phyloP scores from a whole-genome alignment of 2,797 vertebrate species.

The Epinephelus coioides region DNA sequence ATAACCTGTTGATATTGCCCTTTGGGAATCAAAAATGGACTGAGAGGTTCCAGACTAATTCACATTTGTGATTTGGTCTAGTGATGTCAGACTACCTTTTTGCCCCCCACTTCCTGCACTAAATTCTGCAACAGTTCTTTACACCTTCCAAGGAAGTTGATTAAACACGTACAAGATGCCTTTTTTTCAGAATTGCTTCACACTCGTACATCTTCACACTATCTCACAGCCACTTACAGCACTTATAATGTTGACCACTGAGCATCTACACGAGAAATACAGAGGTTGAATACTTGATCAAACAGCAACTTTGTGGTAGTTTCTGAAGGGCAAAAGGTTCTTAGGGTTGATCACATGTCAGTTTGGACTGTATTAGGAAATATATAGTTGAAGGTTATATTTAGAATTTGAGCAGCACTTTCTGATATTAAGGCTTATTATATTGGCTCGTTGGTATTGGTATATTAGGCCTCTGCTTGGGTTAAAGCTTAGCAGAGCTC shows the following conservation, averaged over 20 bases:
- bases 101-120: background rate
- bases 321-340: background rate
- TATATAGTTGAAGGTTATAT: background rate
- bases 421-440: slow-evolving; percentile 11
- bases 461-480: background rate
- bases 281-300: no score
- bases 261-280: background rate
- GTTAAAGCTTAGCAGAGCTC: slow-evolving; percentile 25
- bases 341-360: background rate
- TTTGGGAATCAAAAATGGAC: no score
- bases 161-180: no score
- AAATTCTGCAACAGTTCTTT: no score
- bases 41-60: no score
- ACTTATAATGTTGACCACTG: background rate
- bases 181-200: no score
- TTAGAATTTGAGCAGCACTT: background rate
- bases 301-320: no score
- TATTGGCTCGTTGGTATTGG: background rate
- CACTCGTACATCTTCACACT: no score
- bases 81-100: background rate
- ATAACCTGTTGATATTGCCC: no score
- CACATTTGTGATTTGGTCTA: no score
- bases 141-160: no score
- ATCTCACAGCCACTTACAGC: no score
- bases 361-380: background rate